Evolutionary conservation across 2,113 vertebrate genomes (phyloP), one percentile per base, ranked within the genome.

Genomic region (Forbesichthys agassizii): DNA sequence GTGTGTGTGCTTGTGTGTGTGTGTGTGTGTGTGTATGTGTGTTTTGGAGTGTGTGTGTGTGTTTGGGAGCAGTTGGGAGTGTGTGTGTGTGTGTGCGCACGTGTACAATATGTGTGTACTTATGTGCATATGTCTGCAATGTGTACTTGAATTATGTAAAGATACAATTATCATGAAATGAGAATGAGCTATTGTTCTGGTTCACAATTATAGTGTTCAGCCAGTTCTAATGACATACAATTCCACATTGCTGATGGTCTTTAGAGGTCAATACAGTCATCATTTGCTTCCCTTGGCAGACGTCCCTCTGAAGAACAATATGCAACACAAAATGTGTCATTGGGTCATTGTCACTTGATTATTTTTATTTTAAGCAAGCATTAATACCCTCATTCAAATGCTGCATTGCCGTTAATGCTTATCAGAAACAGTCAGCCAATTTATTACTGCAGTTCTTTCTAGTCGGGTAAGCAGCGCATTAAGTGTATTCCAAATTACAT

Each of bases 141-240:
- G 9, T 52, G 49, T 55, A 57, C 33, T 84, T 75, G 14, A 77
- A 67, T 71, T 63, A 61, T 65, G 76, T 66, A 75, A 75, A 78
- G 71, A 83, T 77, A 83, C 61, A 88, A 84, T 84, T 85, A 77
- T 77, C 56, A 75, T 69, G 74, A 83, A 89, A 86, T 82, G 67
- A 79, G 74, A 72, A 69, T 63, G 71, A 68, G 73, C 20, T 53
- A 53, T 67, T 68, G 68, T 64, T 66, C 71, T 79, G 56, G 60
- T 68, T 78, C 53, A 33, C 75, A 78, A 53, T 77, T 73, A 71
- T 57, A 12, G 62, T 59, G 68, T 71, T 78, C 51, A n/a, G 77
- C 66, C 72, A 81, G 67, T 81, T 78, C 53, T 71, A 74, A 72
- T 86, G 36, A 83, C 68, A 78, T 77, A 61, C 60, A 68, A 66